Percentiles rank a stretch among this genome's conserved stretches.
phyloP scores from a whole-genome alignment of 1,140 invertebrate species.

The Drosophila tsacasi region DNA sequence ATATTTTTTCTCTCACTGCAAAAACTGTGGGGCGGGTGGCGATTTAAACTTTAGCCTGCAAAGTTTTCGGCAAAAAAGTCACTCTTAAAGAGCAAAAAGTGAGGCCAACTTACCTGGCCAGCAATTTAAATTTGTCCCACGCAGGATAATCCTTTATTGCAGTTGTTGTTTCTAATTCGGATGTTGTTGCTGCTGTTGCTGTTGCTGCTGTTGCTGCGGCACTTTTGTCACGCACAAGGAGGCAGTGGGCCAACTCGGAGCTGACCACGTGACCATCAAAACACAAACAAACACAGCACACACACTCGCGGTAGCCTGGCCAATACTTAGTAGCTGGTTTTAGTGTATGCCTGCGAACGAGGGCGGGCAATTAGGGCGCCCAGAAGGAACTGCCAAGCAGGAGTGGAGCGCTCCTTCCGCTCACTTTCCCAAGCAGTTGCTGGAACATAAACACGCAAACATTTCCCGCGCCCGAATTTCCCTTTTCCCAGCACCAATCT shows the following conservation, averaged over 20 bases:
- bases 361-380: conserved; percentile 61
- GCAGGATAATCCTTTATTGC: conserved; percentile 65
- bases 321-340: conserved; percentile 47
- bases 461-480: conserved; percentile 1
- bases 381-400: conserved; percentile 8
- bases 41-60: conserved; percentile 28
- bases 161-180: conserved; percentile 27
- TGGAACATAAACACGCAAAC: conserved; percentile 37
- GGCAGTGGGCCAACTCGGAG: conserved; percentile 55
- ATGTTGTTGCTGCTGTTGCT: conserved; percentile 16
- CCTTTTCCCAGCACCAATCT: background rate
- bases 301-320: conserved; percentile 38
- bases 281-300: conserved; percentile 44
- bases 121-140: conserved; percentile 55
- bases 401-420: conserved; percentile 20
- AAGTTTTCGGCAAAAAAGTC: conserved; percentile 34
- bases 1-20: conserved; percentile 12
- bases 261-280: conserved; percentile 71
- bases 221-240: conserved; percentile 77
- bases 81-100: conserved; percentile 45
- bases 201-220: conserved; percentile 31
- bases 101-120: conserved; percentile 58
- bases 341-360: conserved; percentile 61
- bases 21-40: conserved; percentile 9
- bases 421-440: conserved; percentile 12